phyloP scores from a whole-genome alignment of 2,888 invertebrate genomes.

The Troides helena region DNA sequence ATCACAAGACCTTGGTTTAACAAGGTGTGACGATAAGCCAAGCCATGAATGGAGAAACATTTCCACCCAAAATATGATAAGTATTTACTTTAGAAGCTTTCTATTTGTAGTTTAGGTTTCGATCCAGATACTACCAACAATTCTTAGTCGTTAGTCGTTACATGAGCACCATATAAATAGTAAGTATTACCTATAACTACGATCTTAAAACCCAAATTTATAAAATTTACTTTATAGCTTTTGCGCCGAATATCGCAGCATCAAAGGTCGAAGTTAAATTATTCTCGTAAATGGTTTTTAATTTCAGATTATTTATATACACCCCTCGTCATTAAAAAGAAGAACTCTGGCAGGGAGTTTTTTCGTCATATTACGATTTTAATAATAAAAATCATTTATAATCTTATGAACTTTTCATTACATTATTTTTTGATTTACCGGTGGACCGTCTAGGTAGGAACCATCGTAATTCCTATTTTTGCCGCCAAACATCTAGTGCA shows the following conservation, averaged over 20 bases:
- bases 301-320: constrained; percentile 23
- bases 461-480: no score
- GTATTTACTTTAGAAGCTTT: constrained; percentile 8
- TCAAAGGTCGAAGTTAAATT: neutral
- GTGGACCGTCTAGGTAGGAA: no score
- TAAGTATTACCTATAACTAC: constrained; percentile 13
- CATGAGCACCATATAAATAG: constrained; percentile 1
- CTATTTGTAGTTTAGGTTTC: neutral
- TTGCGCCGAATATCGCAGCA: neutral
- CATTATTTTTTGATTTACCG: neutral
- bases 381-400: constrained; percentile 21
- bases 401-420: neutral
- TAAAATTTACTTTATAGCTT: constrained; percentile 13
- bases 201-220: constrained; percentile 6
- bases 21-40: no score
- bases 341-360: neutral
- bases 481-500: no score
- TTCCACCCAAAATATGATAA: constrained; percentile 2
- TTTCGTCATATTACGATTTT: constrained; percentile 15
- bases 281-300: constrained; percentile 17
- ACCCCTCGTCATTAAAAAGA: constrained; percentile 5
- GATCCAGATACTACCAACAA: neutral
- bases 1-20: no score
- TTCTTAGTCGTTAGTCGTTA: neutral
- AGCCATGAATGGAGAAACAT: no score